Conservation (phyloP, 2,797 vertebrate species). For the Tokudaia muenninki region DNA sequence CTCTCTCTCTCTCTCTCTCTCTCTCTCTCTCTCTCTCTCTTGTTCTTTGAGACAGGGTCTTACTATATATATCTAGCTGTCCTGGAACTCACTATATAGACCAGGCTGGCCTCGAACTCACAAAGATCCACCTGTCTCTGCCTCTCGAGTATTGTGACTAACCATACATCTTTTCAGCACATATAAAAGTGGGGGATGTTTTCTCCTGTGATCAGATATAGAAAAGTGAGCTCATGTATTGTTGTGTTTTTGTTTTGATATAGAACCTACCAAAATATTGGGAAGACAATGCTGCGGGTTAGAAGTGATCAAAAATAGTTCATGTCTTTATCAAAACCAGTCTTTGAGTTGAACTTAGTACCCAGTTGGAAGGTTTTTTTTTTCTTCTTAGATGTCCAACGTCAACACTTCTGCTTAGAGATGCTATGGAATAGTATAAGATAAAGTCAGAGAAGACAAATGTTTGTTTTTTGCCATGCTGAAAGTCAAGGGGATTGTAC, state of each 20-base stretch:
- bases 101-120: not conserved
- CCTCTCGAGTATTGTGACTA: not conserved
- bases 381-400: not conserved
- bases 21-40: not conserved
- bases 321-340: conserved; percentile 20
- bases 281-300: conserved; percentile 24
- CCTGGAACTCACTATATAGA: not conserved
- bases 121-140: not conserved
- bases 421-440: not conserved
- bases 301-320: not conserved
- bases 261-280: not conserved
- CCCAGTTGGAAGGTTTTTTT: conserved; percentile 32
- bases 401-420: not conserved
- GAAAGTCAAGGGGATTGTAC: not conserved
- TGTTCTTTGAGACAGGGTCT: not conserved
- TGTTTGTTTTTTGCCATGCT: not conserved
- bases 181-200: conserved; percentile 14
- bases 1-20: not conserved
- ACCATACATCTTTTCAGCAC: not conserved
- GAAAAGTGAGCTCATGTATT: not conserved
- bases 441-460: not conserved
- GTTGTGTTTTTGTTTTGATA: conserved; percentile 9
- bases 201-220: conserved; percentile 4
- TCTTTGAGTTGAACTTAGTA: conserved; percentile 7
- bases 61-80: not conserved